Base-by-base conservation (phyloP, 2,113 vertebrate genomes). In the Vidua macroura region DNA sequence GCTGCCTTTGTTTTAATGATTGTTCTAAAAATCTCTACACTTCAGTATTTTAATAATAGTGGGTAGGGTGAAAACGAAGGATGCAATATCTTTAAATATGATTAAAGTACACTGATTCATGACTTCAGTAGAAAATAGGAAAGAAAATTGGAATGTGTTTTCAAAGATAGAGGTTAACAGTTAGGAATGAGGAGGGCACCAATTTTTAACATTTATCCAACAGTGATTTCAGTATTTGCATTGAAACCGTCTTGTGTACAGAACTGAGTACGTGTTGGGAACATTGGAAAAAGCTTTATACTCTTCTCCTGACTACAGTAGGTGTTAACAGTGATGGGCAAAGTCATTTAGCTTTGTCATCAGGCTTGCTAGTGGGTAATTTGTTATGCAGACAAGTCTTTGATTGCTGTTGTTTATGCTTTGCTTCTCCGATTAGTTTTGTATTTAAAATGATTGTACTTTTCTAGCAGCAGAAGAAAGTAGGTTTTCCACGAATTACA, bases 401-500 rank as follows among this genome's bases (percentile, higher is more conserved):
- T 76, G n/a, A 24, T 55, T 12, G 19, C 53, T 78, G 17, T 46
- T 92, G 23, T 67, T 76, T 37, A 35, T 27, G 13, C 24, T 64
- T 76, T 67, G 43, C 62, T 69, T 90, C 67, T 86, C 91, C 44
- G 7, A 28, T 74, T 28, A 48, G 13, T 88, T 68, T 95, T 91
- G 18, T n/a, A 7, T 62, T 78, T 35, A 41, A 96, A 95, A 46
- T 3, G 13, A 27, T 92, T 90, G 88, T 69, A 74, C 96, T 60
- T 92, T 25, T 43, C 51, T 75, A 99, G 99, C 96, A 82, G 3
- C 78, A 98, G 93, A 56, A 52, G 33, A 52, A 86, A 59, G 90
- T 33, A 59, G 5, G 2, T 60, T 87, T 98, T 94, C 98, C 98
- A 91, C 97, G 68, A 59, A 91, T 99, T 68, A 56, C 98, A 30